Evolutionary conservation across 2,113 vertebrate genomes (phyloP).

Genomic region (Ophiodon elongatus): DNA sequence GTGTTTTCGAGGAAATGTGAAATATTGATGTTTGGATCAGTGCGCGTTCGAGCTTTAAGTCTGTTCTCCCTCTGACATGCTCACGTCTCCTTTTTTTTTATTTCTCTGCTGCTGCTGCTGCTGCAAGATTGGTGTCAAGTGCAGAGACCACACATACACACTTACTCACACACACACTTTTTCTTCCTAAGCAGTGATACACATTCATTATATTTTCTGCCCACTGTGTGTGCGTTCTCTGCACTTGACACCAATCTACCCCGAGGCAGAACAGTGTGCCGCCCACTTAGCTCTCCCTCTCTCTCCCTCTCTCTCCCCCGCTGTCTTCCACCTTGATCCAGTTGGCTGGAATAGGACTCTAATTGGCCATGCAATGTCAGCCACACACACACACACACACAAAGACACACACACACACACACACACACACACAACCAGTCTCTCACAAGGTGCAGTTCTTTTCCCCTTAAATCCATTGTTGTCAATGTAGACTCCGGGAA

Average conservation of each 20-base stretch:
- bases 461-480: no score
- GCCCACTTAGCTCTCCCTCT: slow-evolving; percentile 64
- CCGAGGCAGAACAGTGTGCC: slow-evolving; percentile 71
- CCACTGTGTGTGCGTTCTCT: slow-evolving; percentile 66
- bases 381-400: neutral
- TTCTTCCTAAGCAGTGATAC: slow-evolving; percentile 60
- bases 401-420: neutral
- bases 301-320: slow-evolving; percentile 3
- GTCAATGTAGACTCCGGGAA: no score
- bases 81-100: slow-evolving; percentile 19
- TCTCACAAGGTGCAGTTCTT: no score
- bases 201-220: slow-evolving; percentile 76
- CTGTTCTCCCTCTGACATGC: slow-evolving; percentile 49
- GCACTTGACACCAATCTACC: slow-evolving; percentile 76
- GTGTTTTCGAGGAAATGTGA: slow-evolving; percentile 68
- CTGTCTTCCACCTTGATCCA: slow-evolving; percentile 75
- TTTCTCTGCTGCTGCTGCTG: slow-evolving; percentile 20
- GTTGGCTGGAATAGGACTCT: slow-evolving; percentile 68
- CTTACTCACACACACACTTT: slow-evolving; percentile 25
- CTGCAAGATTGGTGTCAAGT: slow-evolving; percentile 72
- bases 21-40: slow-evolving; percentile 71
- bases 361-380: slow-evolving; percentile 68
- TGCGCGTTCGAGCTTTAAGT: slow-evolving; percentile 36
- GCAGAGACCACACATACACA: slow-evolving; percentile 41
- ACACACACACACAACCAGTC: no score